Evolutionary conservation across 1,140 invertebrate genomes (phyloP).

Genomic region (Epicauta chinensis): DNA sequence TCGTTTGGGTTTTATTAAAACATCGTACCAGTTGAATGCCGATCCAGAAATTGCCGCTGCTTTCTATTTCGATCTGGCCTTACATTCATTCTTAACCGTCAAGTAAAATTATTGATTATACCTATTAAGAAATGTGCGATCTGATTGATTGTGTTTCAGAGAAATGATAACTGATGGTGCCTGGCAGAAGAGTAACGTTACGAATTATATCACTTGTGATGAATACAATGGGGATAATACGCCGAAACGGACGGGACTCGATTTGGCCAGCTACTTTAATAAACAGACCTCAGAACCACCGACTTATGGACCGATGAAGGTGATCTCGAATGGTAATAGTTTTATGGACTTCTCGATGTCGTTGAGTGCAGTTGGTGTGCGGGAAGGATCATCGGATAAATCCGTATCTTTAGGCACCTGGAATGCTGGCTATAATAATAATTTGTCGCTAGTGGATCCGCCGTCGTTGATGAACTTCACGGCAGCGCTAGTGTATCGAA

Average conservation of each 20-base stretch:
- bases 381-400: constrained; percentile 59
- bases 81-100: constrained; percentile 65
- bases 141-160: constrained; percentile 5
- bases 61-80: constrained; percentile 80
- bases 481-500: constrained; percentile 59
- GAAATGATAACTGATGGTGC: constrained; percentile 52
- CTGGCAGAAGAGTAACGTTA: constrained; percentile 58
- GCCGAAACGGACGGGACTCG: constrained; percentile 43
- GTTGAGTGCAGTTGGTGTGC: constrained; percentile 57
- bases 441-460: constrained; percentile 54
- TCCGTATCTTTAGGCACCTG: constrained; percentile 56
- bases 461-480: constrained; percentile 65
- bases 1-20: constrained; percentile 57
- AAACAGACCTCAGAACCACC: constrained; percentile 51
- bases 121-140: too few species aligned
- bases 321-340: constrained; percentile 59
- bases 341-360: constrained; percentile 68
- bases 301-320: constrained; percentile 53
- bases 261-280: constrained; percentile 42
- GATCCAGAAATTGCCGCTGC: constrained; percentile 66
- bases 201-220: constrained; percentile 65
- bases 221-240: constrained; percentile 67
- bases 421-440: constrained; percentile 60
- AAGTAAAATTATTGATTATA: constrained; percentile 52
- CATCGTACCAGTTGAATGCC: constrained; percentile 60